A percentile compares a stretch with the other conserved stretches of the same genome.
Conservation (phyloP, 1,140 invertebrate species). For the Oncopeltus fasciatus region DNA sequence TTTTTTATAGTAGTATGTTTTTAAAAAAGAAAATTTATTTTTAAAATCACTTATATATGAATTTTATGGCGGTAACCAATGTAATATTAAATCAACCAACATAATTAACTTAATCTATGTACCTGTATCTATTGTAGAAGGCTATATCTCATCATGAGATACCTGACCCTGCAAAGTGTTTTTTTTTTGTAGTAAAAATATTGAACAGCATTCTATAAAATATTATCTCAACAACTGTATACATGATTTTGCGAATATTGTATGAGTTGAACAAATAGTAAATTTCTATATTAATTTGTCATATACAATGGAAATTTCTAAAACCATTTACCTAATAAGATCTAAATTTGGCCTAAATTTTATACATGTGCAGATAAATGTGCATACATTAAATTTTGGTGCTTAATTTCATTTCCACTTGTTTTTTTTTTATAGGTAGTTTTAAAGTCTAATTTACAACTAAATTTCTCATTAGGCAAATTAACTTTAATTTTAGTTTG, state of each 20-base stretch:
- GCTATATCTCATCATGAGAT: conserved; percentile 22
- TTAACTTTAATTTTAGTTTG: background rate
- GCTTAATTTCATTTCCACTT: conserved; percentile 10
- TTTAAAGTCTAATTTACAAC: background rate
- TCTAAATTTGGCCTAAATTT: conserved; percentile 15
- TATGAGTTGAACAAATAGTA: conserved; percentile 12
- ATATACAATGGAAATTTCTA: conserved; percentile 13
- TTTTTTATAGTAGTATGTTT: too few species aligned
- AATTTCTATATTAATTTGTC: conserved; percentile 9
- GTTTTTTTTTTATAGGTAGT: conserved; percentile 3
- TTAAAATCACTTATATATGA: background rate
- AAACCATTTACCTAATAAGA: conserved; percentile 14
- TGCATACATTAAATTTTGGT: conserved; percentile 20
- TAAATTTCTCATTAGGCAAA: background rate
- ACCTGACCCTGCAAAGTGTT: conserved; percentile 25
- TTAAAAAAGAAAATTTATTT: too few species aligned
- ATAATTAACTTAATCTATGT: conserved; percentile 9
- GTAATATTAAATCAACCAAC: conserved; percentile 7
- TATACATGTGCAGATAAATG: conserved; percentile 18
- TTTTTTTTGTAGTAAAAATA: conserved; percentile 21
- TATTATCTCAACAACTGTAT: conserved; percentile 20
- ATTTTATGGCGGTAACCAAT: background rate
- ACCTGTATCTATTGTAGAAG: conserved; percentile 24
- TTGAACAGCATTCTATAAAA: conserved; percentile 20
- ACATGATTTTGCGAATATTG: conserved; percentile 16